Conservation (phyloP, 2,888 invertebrate genomes). For the Tuberolachnus salignus region DNA sequence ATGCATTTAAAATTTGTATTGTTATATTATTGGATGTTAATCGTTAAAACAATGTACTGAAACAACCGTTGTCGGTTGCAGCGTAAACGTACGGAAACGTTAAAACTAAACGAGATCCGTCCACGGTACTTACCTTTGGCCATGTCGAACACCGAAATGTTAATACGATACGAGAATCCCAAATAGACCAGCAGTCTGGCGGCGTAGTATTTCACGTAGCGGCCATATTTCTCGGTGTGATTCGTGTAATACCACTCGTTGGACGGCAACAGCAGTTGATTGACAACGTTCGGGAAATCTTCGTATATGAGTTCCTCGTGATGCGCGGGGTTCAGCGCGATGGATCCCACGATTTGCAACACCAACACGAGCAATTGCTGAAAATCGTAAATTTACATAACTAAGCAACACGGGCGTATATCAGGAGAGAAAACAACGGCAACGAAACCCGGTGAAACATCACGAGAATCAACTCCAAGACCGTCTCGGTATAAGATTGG, state of each 20-base stretch:
- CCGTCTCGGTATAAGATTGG: too few species aligned
- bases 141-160: conserved; percentile 62
- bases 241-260: conserved; percentile 75
- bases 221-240: conserved; percentile 70
- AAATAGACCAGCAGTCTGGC: conserved; percentile 70
- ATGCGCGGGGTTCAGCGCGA: conserved; percentile 67
- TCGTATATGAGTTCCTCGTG: conserved; percentile 67
- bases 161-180: conserved; percentile 69
- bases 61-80: too few species aligned
- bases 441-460: too few species aligned
- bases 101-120: too few species aligned
- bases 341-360: conserved; percentile 68
- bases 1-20: too few species aligned
- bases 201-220: conserved; percentile 71
- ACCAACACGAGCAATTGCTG: conserved; percentile 71
- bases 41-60: too few species aligned
- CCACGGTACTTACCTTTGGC: conserved; percentile 63
- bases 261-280: conserved; percentile 70
- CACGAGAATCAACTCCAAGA: too few species aligned
- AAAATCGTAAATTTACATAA: conserved; percentile 57
- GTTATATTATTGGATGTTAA: too few species aligned
- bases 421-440: not conserved
- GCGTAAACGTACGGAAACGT: too few species aligned
- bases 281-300: conserved; percentile 69
- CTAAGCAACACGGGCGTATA: not conserved